phyloP scores from a whole-genome alignment of 2,888 invertebrate species.

The Lutraria lutraria region DNA sequence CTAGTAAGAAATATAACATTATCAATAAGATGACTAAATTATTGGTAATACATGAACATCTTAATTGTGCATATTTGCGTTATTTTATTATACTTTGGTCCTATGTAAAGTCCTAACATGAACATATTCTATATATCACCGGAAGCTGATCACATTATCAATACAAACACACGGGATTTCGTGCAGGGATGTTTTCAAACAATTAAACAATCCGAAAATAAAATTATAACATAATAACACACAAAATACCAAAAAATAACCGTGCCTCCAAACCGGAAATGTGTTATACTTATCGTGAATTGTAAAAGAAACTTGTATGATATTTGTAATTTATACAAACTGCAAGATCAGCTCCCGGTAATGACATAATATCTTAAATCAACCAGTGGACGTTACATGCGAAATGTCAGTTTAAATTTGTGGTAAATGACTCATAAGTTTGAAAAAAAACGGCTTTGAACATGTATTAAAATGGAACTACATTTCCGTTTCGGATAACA shows the following conservation, averaged over 20 bases:
- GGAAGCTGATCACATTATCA: conserved; percentile 25
- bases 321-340: background rate
- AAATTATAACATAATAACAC: conserved; percentile 9
- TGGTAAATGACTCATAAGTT: background rate
- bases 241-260: conserved; percentile 26
- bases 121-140: background rate
- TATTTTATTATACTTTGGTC: background rate
- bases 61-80: background rate
- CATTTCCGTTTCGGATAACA: conserved; percentile 68
- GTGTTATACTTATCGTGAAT: background rate
- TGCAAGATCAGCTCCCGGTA: conserved; percentile 31
- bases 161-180: conserved; percentile 8
- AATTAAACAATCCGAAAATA: conserved; percentile 18
- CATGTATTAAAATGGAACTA: conserved; percentile 9
- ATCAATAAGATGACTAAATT: no score
- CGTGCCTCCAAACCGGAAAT: conserved; percentile 47
- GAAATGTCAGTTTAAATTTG: background rate
- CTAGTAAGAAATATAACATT: no score
- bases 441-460: background rate
- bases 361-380: background rate
- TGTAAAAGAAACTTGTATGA: no score
- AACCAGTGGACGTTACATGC: background rate
- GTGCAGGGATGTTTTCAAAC: background rate
- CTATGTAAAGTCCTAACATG: background rate
- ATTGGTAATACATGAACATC: no score